These are phyloP conservation scores for Halesus radiatus DNA, from an alignment of 1,140 invertebrate genomes.

Conservation along the genomic window DNA sequence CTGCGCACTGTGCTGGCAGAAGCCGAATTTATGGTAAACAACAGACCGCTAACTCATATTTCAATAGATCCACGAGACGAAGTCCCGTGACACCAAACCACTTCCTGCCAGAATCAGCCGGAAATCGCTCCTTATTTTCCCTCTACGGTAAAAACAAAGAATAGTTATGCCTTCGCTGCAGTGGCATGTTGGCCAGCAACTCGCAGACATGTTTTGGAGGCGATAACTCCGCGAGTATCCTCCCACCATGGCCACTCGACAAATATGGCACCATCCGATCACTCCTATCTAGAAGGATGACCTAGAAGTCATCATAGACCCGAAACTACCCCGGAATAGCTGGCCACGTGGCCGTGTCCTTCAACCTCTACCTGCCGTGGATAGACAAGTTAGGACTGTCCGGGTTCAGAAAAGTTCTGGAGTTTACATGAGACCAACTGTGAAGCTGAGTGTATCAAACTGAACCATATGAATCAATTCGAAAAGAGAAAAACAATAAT, in stretches of 20 bases:
- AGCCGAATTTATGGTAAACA: no score
- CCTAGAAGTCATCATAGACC: constrained; percentile 40
- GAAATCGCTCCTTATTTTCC: background rate
- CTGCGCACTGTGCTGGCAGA: no score
- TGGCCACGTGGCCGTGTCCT: constrained; percentile 44
- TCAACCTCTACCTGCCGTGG: no score
- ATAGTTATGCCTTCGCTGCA: background rate
- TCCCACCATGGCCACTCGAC: constrained; percentile 43
- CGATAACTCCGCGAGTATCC: constrained; percentile 58
- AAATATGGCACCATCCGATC: background rate
- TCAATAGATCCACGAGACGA: no score
- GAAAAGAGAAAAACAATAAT: no score
- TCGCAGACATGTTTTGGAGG: constrained; percentile 58
- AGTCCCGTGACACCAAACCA: no score
- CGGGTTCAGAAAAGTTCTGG: background rate
- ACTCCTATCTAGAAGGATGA: constrained; percentile 30
- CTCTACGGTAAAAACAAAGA: background rate
- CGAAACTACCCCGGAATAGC: constrained; percentile 36
- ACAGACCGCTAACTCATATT: no score
- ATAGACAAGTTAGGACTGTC: no score
- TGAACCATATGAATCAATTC: no score
- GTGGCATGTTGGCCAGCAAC: constrained; percentile 40
- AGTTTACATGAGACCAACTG: background rate
- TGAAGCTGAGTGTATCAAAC: no score
- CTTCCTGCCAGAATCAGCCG: background rate